Percentiles rank a stretch among this genome's conserved stretches.
Conservation (phyloP, 1,140 invertebrate genomes). For the Diachasmimorpha longicaudata region DNA sequence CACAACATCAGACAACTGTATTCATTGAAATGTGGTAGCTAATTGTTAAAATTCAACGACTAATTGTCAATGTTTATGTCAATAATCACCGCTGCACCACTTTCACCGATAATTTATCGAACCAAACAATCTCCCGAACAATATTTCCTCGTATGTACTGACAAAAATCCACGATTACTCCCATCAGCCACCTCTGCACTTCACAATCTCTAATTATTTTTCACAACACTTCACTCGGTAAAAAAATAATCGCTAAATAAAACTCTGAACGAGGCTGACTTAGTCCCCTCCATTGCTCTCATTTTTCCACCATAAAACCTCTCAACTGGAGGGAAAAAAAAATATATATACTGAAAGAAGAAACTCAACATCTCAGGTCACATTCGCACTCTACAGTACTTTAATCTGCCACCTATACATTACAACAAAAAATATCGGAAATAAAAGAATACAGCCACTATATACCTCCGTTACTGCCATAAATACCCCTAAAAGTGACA, state of each 20-base stretch:
- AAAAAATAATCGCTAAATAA: neutral
- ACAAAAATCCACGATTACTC: too few relatives aligned
- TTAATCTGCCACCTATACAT: neutral
- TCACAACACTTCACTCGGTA: too few relatives aligned
- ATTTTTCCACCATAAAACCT: neutral
- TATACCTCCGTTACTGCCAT: neutral
- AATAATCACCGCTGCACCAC: too few relatives aligned
- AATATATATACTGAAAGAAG: neutral
- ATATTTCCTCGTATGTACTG: too few relatives aligned
- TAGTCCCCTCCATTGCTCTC: neutral
- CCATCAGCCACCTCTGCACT: too few relatives aligned
- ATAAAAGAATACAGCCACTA: neutral
- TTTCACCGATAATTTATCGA: too few relatives aligned
- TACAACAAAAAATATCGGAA: neutral
- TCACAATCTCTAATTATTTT: neutral
- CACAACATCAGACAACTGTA: too few relatives aligned
- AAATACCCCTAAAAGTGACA: slow-evolving; percentile 30
- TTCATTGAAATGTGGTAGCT: too few relatives aligned
- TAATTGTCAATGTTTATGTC: too few relatives aligned
- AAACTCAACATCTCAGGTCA: neutral
- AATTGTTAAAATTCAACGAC: too few relatives aligned
- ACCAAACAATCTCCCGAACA: too few relatives aligned
- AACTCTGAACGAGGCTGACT: neutral
- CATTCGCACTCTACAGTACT: neutral
- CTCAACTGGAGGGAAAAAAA: neutral